Evolutionary conservation across 1,140 invertebrate species (phyloP).

Genomic region (Lanistes nyassanus): DNA sequence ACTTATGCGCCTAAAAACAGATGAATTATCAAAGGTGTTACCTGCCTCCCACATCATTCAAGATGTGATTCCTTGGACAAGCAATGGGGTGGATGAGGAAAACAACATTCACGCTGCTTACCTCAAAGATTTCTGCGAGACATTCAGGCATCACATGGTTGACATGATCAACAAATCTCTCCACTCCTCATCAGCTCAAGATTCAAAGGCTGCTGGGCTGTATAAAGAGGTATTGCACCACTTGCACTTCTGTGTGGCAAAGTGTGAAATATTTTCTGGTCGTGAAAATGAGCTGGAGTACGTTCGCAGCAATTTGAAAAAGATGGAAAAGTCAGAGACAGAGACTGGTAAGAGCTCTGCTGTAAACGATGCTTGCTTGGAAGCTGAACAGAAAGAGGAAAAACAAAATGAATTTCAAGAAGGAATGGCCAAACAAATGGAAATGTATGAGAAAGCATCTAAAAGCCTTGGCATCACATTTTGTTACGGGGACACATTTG

Average conservation of each 20-base stretch:
- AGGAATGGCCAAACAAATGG: neutral
- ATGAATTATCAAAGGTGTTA: constrained; percentile 26
- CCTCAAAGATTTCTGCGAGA: constrained; percentile 37
- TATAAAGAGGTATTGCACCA: constrained; percentile 91
- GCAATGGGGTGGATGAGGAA: constrained; percentile 32
- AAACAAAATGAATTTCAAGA: neutral
- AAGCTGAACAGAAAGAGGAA: neutral
- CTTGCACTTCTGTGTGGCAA: constrained; percentile 80
- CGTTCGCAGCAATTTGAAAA: constrained; percentile 27
- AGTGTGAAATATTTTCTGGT: constrained; percentile 45
- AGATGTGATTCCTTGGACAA: constrained; percentile 31
- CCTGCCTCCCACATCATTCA: constrained; percentile 24
- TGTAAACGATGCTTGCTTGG: neutral
- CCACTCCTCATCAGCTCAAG: constrained; percentile 1
- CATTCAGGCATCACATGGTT: constrained; percentile 41
- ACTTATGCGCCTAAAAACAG: constrained; percentile 26
- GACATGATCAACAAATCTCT: constrained; percentile 37
- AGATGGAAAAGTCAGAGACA: neutral
- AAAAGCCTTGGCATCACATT: constrained; percentile 29
- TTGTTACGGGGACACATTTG: constrained; percentile 28
- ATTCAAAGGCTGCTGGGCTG: constrained; percentile 21
- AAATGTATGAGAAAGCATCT: neutral
- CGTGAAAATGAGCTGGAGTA: constrained; percentile 37
- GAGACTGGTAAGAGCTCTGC: neutral
- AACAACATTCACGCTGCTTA: constrained; percentile 42